A percentile compares a stretch with the other conserved stretches of the same genome.
These are phyloP conservation scores for Chymomyza fuscimana DNA, from an alignment of 2,888 invertebrate genomes.

Conservation along the genomic window DNA sequence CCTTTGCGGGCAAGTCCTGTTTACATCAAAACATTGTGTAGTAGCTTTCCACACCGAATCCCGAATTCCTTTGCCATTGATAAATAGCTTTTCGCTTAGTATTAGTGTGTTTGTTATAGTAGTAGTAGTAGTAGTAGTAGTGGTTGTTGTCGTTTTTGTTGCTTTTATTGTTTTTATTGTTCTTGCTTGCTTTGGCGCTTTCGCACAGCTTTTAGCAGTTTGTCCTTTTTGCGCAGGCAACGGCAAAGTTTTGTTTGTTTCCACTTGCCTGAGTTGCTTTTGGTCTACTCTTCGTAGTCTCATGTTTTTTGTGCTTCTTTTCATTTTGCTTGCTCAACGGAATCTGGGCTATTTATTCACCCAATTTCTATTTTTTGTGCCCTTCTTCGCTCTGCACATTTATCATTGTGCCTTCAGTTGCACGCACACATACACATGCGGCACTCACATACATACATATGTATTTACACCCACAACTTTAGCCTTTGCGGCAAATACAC, in stretches of 20 bases:
- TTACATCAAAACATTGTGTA: constrained; percentile 35
- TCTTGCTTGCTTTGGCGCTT: constrained; percentile 47
- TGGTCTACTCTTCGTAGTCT: constrained; percentile 20
- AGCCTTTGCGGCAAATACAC: constrained; percentile 46
- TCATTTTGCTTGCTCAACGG: constrained; percentile 64
- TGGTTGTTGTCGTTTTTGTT: constrained; percentile 15
- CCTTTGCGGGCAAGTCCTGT: constrained; percentile 18
- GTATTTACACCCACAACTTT: constrained; percentile 57
- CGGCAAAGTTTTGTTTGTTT: constrained; percentile 58
- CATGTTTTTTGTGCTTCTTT: constrained; percentile 32
- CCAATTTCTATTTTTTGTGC: constrained; percentile 69
- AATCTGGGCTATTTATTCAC: constrained; percentile 77
- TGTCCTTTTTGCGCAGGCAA: constrained; percentile 57
- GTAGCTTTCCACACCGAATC: constrained; percentile 54
- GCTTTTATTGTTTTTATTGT: constrained; percentile 17
- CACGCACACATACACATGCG: constrained; percentile 36
- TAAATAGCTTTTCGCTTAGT: constrained; percentile 60
- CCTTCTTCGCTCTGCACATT: constrained; percentile 63
- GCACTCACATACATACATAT: neutral
- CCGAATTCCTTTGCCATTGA: constrained; percentile 65
- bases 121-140: constrained; percentile 22
- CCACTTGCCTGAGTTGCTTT: constrained; percentile 45
- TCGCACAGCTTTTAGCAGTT: constrained; percentile 46
- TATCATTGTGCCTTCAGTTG: constrained; percentile 71
- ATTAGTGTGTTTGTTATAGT: constrained; percentile 45